Evolutionary conservation across 2,113 vertebrate species (phyloP), one percentile per base, ranked within the genome.

Genomic region (Brachionichthys hirsutus): DNA sequence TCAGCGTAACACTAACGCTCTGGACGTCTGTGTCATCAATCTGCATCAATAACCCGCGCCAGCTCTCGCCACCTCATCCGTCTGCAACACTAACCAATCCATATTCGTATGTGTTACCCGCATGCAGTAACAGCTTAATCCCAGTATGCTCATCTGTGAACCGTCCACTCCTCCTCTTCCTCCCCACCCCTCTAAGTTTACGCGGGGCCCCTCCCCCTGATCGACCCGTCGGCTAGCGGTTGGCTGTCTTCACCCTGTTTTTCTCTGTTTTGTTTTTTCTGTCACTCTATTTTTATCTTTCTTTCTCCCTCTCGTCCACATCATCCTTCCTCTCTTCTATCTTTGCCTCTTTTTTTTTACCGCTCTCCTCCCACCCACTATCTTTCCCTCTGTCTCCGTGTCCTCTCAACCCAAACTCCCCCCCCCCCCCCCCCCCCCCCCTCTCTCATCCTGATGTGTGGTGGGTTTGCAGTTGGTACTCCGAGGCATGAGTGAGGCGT

Each of bases 401-500:
- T 66, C 54, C 43, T 57, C 72, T 66, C 61, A 38, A 63, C 69
- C 57, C 47, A 49, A 56, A 74, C 72, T 77, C 77, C 75, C 70
- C 59, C 57, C 47, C 51, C 56, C 76, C 72, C 75, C 77, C 75
- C 70, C 59, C 77, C 57, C 67, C 73, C 67, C 59, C 75, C 58
- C 67, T 75, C 67, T 74, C 75, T 86, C 81, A 77, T 93, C 93
- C 92, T 92, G 94, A 85, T 94, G 93, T 95, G 92, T 95, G 94
- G 92, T 94, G 93, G 92, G 95, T 94, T 90, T 95, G 91, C 97
- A 99, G 97, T 95, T 96, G 94, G 90, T 93, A 93, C 94, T 98
- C 86, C 94, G 94, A 94, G 96, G 96, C 95, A 97, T 98, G 97
- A 94, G 90, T 87, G 97, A 97, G 95, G 94, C 97, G 84, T 97